Base-by-base conservation (phyloP, 2,797 vertebrate species). In the Coendou prehensilis region DNA sequence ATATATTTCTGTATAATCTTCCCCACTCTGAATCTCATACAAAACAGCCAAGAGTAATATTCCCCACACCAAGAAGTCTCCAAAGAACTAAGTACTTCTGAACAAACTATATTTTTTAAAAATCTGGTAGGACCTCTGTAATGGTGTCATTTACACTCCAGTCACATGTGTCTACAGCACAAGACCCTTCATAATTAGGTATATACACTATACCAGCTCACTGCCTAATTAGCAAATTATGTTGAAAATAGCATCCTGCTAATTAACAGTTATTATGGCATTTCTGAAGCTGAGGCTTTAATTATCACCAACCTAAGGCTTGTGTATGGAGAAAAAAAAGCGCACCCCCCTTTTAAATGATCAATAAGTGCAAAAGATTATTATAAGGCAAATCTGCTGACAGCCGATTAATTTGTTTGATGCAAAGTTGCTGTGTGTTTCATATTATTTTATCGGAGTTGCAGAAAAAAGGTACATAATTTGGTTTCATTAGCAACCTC, bases 261-360 rank as follows among this genome's bases (percentile, higher is more conserved):
- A 99, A 99, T 99, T 99, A 99, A 99, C 98, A 95, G 99, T 99
- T 99, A 99, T 99, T 99, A 99, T 99, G 99, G 99, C 99, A 99
- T 99, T 99, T 99, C 99, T 99, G 99, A 99, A 99, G 99, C 99
- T 99, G 99, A 98, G 98, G 99, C 99, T 99, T 99, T 99, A 99
- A 99, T 99, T 99, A 99, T 99, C 99, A 99, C 99, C 98, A 99
- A 99, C 99, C 99, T 98, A 99, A 99, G 99, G 99, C 99, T 98
- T 99, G 97, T 98, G 99, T 99, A 98, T 97, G 97, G 97, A 97
- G 98, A 97, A 97, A 98, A 98, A 95, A 63, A 59, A 22, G 41
- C 37, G 17, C 6, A 7, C 93, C 96, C 93, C 82, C 93, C 93
- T 97, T 97, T 98, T 98, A 99, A 99, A 98, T 99, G 98, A 99